Evolutionary conservation across 2,888 invertebrate genomes (phyloP), one percentile per base, ranked within the genome.

Genomic region (Cynaeus angustus): DNA sequence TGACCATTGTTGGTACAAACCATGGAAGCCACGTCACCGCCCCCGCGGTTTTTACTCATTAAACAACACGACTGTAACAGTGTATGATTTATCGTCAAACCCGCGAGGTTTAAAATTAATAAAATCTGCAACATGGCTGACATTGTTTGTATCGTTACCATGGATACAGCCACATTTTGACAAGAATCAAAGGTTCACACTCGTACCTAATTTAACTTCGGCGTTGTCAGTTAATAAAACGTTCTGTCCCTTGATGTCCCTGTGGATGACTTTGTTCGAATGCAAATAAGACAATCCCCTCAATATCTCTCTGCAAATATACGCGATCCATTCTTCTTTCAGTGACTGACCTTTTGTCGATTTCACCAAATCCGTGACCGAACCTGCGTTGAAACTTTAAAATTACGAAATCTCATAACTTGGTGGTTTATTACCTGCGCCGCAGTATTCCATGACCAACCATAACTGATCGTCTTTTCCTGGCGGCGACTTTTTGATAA

Each of bases 361-460:
- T 88, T 99, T 99, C 62, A 99, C 99, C 84, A 99, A 90, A 88
- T 99, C 99, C 75, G 99, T 99, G 69, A 99, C 97, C 66, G 98
- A 98, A 71, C 97, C 91, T 90, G 78, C 46, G 13, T 14, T 13
- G 8, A 33, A 50, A 38, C 10, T 26, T 21, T 38, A 14, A n/a
- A 16, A 26, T 61, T 14, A n/a, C 5, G 4, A 21, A 21, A 21
- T 21, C 21, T 4, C 21, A 21, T 21, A 21, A 21, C 21, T 6
- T 33, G 6, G 7, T 1, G 33, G 2, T 7, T 33, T 38, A 21
- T 77, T 76, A 87, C 93, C 98, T 85, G 98, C 99, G 79, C 99
- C 99, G 88, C 99, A 99, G 85, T 99, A 99, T 87, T 99, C 99
- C 99, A 99, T 99, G 70, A 99, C 99, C 85, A 99, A 88, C 99